Conservation (phyloP, 2,888 invertebrate species). For the Lepidochrysops patricia region DNA sequence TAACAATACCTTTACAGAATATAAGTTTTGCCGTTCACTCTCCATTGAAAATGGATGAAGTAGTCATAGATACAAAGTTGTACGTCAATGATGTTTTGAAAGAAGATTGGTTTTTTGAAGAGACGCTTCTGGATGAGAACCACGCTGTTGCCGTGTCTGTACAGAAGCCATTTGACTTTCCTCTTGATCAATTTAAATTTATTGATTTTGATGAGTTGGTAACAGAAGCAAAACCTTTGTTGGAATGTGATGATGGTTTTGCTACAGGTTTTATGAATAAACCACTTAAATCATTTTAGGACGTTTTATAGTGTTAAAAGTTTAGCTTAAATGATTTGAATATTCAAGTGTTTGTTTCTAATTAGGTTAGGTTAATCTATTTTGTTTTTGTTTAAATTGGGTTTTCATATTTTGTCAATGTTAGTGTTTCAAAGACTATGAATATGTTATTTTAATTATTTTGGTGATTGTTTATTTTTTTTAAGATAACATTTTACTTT, state of each 20-base stretch:
- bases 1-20: constrained; percentile 83
- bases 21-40: constrained; percentile 83
- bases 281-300: constrained; percentile 46
- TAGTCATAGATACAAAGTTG: constrained; percentile 78
- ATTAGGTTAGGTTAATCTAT: too few species aligned
- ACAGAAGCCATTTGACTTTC: constrained; percentile 33
- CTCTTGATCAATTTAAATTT: constrained; percentile 57
- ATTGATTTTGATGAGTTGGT: constrained; percentile 77
- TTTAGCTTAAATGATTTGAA: background rate
- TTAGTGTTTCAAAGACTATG: too few species aligned
- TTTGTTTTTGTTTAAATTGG: background rate
- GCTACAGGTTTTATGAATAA: constrained; percentile 75
- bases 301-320: background rate
- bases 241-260: constrained; percentile 69
- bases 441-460: too few species aligned
- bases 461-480: background rate
- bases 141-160: constrained; percentile 88
- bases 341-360: background rate
- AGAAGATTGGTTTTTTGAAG: constrained; percentile 86
- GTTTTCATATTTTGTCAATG: background rate
- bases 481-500: too few species aligned
- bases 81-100: constrained; percentile 73
- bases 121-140: constrained; percentile 81
- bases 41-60: constrained; percentile 51
- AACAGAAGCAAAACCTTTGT: constrained; percentile 54